Evolutionary conservation across 2,888 invertebrate genomes (phyloP).

Genomic region (Exocentrus adspersus): DNA sequence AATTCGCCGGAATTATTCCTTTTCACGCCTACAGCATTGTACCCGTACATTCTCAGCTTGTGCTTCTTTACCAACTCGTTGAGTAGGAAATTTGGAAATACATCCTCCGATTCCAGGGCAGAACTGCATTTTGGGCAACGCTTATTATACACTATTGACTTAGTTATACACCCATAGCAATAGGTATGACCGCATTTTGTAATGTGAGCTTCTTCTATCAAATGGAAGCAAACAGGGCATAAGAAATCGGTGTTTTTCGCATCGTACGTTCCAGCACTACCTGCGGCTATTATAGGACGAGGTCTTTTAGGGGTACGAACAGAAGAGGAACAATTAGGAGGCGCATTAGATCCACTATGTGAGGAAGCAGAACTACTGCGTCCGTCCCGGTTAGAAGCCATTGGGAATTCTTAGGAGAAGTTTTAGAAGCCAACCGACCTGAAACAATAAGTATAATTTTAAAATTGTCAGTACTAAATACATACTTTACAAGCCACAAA

Average conservation of each 20-base stretch:
- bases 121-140: slow-evolving; percentile 88
- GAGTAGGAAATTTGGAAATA: slow-evolving; percentile 87
- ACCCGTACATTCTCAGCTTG: slow-evolving; percentile 66
- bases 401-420: slow-evolving; percentile 33
- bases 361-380: slow-evolving; percentile 63
- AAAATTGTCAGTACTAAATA: no score
- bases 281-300: slow-evolving; percentile 65
- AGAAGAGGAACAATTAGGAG: slow-evolving; percentile 61
- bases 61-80: slow-evolving; percentile 84
- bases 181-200: slow-evolving; percentile 94
- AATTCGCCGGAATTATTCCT: slow-evolving; percentile 62
- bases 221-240: slow-evolving; percentile 89
- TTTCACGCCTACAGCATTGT: slow-evolving; percentile 61
- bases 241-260: slow-evolving; percentile 74
- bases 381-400: slow-evolving; percentile 63
- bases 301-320: slow-evolving; percentile 66
- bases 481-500: no score
- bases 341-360: slow-evolving; percentile 60
- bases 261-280: slow-evolving; percentile 70
- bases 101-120: slow-evolving; percentile 74
- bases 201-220: slow-evolving; percentile 89
- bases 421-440: slow-evolving; percentile 62
- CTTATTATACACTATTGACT: slow-evolving; percentile 72
- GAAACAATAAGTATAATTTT: slow-evolving; percentile 64
- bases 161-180: slow-evolving; percentile 83